phyloP scores from a whole-genome alignment of 2,888 invertebrate species.

The Drosophila yooni region DNA sequence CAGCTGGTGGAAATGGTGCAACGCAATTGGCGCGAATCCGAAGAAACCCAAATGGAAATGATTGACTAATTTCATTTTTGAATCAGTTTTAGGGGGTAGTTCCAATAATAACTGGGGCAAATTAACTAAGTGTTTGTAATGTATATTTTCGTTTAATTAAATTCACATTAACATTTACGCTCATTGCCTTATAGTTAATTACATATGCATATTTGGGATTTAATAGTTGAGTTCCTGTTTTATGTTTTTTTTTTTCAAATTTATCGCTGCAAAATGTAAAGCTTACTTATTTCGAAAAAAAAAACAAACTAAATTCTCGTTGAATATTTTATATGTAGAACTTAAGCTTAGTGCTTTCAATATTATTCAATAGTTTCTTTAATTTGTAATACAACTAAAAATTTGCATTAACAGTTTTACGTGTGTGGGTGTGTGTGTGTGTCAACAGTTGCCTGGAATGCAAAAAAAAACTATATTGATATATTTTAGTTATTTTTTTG shows the following conservation, averaged over 20 bases:
- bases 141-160: slow-evolving; percentile 73
- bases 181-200: slow-evolving; percentile 63
- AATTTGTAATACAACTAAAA: slow-evolving; percentile 47
- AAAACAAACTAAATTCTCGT: slow-evolving; percentile 46
- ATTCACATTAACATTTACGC: slow-evolving; percentile 76
- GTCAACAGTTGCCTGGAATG: slow-evolving; percentile 33
- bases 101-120: slow-evolving; percentile 19
- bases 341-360: slow-evolving; percentile 34
- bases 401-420: slow-evolving; percentile 37
- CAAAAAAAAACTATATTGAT: slow-evolving; percentile 7
- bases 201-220: slow-evolving; percentile 44
- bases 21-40: slow-evolving; percentile 93
- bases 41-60: slow-evolving; percentile 86
- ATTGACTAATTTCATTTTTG: slow-evolving; percentile 42
- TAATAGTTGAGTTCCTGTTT: slow-evolving; percentile 24
- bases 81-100: neutral
- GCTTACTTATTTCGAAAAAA: slow-evolving; percentile 35
- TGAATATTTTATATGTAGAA: slow-evolving; percentile 38
- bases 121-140: slow-evolving; percentile 57
- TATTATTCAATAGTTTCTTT: slow-evolving; percentile 12
- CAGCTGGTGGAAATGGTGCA: slow-evolving; percentile 93
- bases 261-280: slow-evolving; percentile 37
- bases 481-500: slow-evolving; percentile 1
- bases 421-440: slow-evolving; percentile 1
- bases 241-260: slow-evolving; percentile 1